Evolutionary conservation across 2,113 vertebrate genomes (phyloP), one percentile per base, ranked within the genome.

Genomic region (Pangasianodon gigas): DNA sequence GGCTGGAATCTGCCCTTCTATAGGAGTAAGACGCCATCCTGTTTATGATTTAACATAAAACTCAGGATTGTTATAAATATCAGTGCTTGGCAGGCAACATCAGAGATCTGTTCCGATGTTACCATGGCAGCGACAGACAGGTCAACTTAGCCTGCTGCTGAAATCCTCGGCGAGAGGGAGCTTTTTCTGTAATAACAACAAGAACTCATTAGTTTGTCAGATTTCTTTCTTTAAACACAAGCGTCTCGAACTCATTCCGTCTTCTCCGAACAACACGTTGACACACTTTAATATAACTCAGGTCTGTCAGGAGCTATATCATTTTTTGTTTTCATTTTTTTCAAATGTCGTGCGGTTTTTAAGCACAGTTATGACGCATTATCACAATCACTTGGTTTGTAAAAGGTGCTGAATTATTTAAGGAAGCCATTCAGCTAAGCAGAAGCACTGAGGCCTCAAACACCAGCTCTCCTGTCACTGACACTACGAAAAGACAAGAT

Each of bases 21-120:
- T 77, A 79, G 87, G 84, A 80, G 26, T 54, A 67, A 32, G 48
- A 91, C 75, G 52, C 19, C 58, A 82, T 32, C 24, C 46, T 87
- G 84, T 87, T 88, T 67, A 48, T 65, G 86, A 86, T 90, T 84
- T 69, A 88, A 86, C 87, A 85, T 69, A 26, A 89, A 74, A 86
- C 89, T 88, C 71, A 16, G 84, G 62, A 77, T 87, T 87, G 85
- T 87, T 93, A 92, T 93, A 93, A 93, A 92, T 91, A 93, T 86
- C 89, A 82, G 44, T 18, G 81, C 88, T 89, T 90, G 86, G 88
- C 71, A 65, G 67, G 60, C 19, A 89, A 91, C 86, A 90, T 84
- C 65, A 90, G 74, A 89, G 69, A 91, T 88, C 87, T 41, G 37
- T 88, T 81, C 81, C 62, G 86, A 91, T 56, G 91, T 92, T 91